Evolutionary conservation across 2,113 vertebrate species (phyloP).

Genomic region (Petroica traversi): DNA sequence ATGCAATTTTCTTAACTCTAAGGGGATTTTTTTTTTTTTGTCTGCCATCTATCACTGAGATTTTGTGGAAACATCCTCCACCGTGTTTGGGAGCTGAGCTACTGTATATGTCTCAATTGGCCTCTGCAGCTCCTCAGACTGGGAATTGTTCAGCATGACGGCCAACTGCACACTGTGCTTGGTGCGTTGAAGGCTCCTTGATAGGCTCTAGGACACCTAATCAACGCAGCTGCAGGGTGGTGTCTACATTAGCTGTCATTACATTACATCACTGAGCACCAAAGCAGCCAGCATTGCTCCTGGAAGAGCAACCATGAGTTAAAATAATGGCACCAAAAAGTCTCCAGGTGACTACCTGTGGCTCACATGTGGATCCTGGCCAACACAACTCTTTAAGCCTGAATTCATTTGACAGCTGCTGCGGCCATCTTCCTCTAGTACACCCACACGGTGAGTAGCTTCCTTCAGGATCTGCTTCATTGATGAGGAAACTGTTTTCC

Average conservation of each 20-base stretch:
- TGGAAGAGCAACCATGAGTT: neutral
- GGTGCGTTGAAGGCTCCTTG: neutral
- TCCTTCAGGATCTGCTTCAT: neutral
- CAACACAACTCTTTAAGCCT: neutral
- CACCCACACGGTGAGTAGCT: neutral
- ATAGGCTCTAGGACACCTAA: neutral
- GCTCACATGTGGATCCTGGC: neutral
- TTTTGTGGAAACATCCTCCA: neutral
- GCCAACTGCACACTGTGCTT: fast-evolving
- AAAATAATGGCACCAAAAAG: neutral
- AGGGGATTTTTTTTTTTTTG: neutral
- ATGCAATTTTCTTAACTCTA: neutral
- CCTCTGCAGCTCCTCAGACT: neutral
- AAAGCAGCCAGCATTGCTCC: neutral
- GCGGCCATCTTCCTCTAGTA: neutral
- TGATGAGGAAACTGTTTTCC: neutral
- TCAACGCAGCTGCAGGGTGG: neutral
- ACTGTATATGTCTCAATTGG: neutral
- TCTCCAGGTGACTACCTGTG: neutral
- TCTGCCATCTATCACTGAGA: neutral
- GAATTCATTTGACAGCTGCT: neutral
- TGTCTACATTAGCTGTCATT: neutral
- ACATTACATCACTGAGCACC: neutral
- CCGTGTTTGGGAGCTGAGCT: neutral
- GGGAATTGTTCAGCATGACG: fast-evolving